Percentiles rank a stretch among this genome's conserved stretches.
Conservation (phyloP, 2,797 vertebrate species). For the Scyliorhinus canicula region DNA sequence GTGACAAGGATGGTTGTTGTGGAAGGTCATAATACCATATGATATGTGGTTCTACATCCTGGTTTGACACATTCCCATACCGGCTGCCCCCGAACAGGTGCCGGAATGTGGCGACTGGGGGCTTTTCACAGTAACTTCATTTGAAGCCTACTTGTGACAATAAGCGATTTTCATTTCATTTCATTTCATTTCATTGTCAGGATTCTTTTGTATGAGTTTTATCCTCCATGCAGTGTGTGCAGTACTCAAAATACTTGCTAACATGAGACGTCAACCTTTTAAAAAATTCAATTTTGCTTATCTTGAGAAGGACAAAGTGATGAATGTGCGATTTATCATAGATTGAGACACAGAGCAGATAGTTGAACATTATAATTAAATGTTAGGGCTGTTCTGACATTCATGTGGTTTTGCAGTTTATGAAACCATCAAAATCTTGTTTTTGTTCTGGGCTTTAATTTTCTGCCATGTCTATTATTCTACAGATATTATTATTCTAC, state of each 20-base stretch:
- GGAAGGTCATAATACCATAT: neutral
- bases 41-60: neutral
- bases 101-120: too few relatives aligned
- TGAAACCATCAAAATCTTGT: neutral
- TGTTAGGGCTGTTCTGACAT: neutral
- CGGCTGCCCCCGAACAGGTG: too few relatives aligned
- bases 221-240: neutral
- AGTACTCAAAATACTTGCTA: neutral
- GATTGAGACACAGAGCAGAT: neutral
- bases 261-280: neutral
- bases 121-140: too few relatives aligned
- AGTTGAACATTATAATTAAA: neutral
- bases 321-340: neutral
- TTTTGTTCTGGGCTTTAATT: neutral
- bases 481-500: neutral
- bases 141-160: too few relatives aligned
- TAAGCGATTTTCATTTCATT: too few relatives aligned
- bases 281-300: neutral
- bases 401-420: neutral
- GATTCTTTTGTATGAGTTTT: neutral
- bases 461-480: neutral
- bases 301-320: neutral
- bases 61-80: neutral
- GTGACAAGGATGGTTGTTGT: neutral
- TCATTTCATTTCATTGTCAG: too few relatives aligned